Conservation (phyloP, 2,113 vertebrate species). For the Riparia riparia region DNA sequence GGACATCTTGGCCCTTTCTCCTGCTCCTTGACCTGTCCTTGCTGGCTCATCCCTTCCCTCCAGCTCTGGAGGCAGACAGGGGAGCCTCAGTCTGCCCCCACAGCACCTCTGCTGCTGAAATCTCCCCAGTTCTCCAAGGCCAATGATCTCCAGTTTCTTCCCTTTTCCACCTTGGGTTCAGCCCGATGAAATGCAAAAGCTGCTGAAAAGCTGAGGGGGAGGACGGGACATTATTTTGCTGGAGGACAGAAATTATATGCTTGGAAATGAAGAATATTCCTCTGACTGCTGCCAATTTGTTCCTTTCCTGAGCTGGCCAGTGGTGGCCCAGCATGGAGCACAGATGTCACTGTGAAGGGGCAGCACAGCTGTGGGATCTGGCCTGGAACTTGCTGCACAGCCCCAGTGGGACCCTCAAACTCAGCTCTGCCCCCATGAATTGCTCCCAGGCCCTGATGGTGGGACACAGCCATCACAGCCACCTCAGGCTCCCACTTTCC, state of each 20-base stretch:
- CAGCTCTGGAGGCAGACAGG: neutral
- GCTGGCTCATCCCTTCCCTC: neutral
- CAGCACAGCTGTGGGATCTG: neutral
- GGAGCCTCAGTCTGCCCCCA: neutral
- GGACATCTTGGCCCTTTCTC: neutral
- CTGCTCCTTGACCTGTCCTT: neutral
- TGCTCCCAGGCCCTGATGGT: neutral
- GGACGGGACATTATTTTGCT: constrained; percentile 1
- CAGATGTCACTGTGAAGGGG: neutral
- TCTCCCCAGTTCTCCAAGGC: constrained; percentile 11
- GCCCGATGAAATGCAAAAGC: constrained; percentile 31
- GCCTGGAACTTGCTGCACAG: constrained; percentile 2
- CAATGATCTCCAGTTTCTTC: neutral
- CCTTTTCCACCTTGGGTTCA: constrained; percentile 57
- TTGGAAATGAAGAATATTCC: constrained; percentile 71
- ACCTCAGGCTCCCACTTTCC: neutral
- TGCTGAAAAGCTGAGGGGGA: constrained; percentile 26
- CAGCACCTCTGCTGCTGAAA: constrained; percentile 7
- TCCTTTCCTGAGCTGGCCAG: constrained; percentile 63
- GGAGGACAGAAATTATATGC: constrained; percentile 39
- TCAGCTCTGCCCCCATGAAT: constrained; percentile 24
- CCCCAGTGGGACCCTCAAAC: constrained; percentile 23
- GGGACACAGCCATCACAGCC: neutral
- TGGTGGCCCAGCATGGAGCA: constrained; percentile 43
- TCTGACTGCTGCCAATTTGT: constrained; percentile 67